These are phyloP conservation scores for Emydoidea blandingii DNA, from an alignment of 2,797 vertebrate species.

Conservation along the genomic window DNA sequence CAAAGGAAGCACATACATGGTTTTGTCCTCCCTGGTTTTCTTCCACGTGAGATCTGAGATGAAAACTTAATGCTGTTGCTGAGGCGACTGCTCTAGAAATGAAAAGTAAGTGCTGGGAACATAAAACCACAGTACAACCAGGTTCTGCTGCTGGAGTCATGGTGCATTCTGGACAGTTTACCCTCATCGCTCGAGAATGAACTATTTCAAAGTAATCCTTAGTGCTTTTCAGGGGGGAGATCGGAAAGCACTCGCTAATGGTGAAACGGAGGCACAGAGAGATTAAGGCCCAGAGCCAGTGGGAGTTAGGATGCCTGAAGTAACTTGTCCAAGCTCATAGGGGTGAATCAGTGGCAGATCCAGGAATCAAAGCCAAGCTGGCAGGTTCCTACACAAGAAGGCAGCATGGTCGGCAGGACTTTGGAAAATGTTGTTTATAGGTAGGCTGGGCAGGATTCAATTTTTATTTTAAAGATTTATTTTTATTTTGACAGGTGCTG, in stretches of 20 bases:
- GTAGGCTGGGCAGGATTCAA: too few relatives aligned
- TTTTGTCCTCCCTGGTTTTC: background rate
- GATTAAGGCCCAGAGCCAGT: background rate
- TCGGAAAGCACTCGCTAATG: background rate
- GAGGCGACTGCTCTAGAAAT: background rate
- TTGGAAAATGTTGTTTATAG: background rate
- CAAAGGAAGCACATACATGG: slow-evolving; percentile 56
- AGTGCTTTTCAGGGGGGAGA: background rate
- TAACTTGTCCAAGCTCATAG: background rate
- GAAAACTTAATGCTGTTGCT: background rate
- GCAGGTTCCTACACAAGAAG: background rate
- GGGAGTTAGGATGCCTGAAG: background rate
- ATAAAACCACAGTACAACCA: background rate
- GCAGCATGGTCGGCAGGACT: background rate
- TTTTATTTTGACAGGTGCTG: background rate
- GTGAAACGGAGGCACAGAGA: background rate
- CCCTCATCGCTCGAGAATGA: background rate
- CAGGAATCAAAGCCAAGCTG: background rate
- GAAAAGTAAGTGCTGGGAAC: background rate
- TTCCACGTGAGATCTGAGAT: slow-evolving; percentile 44
- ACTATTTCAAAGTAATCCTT: background rate
- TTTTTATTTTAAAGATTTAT: background rate
- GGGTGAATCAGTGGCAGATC: background rate
- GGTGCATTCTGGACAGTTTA: background rate
- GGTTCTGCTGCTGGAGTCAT: background rate